phyloP scores from a whole-genome alignment of 1,140 invertebrate species.

The Musca domestica region DNA sequence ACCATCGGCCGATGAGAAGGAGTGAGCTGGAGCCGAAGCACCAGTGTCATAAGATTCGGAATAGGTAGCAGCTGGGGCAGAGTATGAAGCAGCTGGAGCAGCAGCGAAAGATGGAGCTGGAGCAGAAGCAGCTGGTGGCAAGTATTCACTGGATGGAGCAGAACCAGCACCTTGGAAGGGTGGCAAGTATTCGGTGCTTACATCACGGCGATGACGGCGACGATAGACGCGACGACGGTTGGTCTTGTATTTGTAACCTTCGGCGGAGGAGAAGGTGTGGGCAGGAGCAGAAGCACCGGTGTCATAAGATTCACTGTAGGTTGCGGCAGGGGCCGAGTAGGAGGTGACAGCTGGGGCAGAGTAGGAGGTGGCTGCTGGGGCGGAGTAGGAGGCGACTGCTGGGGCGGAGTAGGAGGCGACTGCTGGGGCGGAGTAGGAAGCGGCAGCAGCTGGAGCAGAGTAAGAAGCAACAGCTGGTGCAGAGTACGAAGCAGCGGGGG shows the following conservation, averaged over 20 bases:
- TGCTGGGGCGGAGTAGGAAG: constrained; percentile 34
- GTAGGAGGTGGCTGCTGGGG: constrained; percentile 21
- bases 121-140: constrained; percentile 29
- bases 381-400: constrained; percentile 4
- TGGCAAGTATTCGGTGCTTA: constrained; percentile 28
- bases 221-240: background rate
- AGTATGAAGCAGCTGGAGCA: constrained; percentile 29
- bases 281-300: constrained; percentile 30
- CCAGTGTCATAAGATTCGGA: constrained; percentile 32
- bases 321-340: background rate
- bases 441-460: constrained; percentile 26
- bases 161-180: constrained; percentile 4
- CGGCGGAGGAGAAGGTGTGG: constrained; percentile 24
- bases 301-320: constrained; percentile 6
- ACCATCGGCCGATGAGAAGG: constrained; percentile 40
- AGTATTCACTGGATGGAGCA: constrained; percentile 12
- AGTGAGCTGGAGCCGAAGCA: constrained; percentile 41
- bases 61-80: constrained; percentile 9
- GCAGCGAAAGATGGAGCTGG: constrained; percentile 23
- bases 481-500: constrained; percentile 22
- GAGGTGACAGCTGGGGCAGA: constrained; percentile 25
- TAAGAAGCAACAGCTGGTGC: constrained; percentile 29
- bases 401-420: constrained; percentile 27
- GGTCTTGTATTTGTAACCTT: constrained; percentile 32
- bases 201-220: background rate